phyloP scores from a whole-genome alignment of 2,113 vertebrate genomes.

The Himantopus leucocephalus region DNA sequence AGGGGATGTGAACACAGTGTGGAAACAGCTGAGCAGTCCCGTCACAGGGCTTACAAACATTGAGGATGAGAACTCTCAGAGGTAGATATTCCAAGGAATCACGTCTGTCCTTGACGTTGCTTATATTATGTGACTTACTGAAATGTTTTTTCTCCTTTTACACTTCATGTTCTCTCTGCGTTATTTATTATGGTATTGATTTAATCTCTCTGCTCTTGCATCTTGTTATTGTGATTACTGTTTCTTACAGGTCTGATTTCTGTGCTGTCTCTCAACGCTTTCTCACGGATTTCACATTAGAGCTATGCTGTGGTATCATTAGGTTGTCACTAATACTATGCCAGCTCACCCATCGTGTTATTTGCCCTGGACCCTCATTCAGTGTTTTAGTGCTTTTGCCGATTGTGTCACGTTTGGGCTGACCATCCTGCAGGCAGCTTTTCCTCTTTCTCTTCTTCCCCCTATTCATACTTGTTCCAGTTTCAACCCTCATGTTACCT shows the following conservation, averaged over 20 bases:
- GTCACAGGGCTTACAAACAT: slow-evolving; percentile 93
- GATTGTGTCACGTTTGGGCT: background rate
- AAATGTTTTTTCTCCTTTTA: background rate
- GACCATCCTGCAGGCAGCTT: background rate
- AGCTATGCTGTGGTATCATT: background rate
- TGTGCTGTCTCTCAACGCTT: background rate
- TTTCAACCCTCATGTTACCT: background rate
- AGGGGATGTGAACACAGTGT: slow-evolving; percentile 83
- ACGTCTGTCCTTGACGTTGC: background rate
- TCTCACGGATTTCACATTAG: background rate
- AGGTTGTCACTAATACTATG: fast-evolving
- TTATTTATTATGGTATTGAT: background rate
- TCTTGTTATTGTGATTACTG: background rate
- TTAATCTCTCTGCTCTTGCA: background rate
- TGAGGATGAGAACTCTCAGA: slow-evolving; percentile 91
- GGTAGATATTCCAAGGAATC: slow-evolving; percentile 69
- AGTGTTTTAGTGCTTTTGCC: background rate
- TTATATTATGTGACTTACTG: background rate
- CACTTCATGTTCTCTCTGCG: background rate
- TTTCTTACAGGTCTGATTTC: background rate
- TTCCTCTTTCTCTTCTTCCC: background rate
- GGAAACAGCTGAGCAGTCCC: slow-evolving; percentile 88
- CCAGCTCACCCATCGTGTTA: background rate
- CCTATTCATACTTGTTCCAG: background rate
- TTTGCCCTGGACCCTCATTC: background rate